phyloP scores from a whole-genome alignment of 2,797 vertebrate genomes.

The Sebastiscus tertius region DNA sequence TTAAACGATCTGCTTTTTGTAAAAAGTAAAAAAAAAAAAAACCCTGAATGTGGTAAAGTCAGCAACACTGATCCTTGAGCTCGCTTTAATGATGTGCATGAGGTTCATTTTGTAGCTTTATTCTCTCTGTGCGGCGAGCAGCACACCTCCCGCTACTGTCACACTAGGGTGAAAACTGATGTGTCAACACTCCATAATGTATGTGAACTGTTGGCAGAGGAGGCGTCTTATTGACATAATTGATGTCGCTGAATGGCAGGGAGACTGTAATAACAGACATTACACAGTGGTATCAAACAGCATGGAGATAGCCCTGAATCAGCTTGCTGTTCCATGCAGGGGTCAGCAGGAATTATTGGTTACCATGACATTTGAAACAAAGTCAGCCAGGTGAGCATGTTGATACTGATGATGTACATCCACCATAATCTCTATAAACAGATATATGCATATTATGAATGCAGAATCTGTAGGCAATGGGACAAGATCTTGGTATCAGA shows the following conservation, averaged over 20 bases:
- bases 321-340: slow-evolving; percentile 17
- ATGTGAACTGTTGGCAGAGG: slow-evolving; percentile 53
- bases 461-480: neutral
- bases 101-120: slow-evolving; percentile 33
- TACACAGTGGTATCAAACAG: slow-evolving; percentile 43
- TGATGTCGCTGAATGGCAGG: slow-evolving; percentile 61
- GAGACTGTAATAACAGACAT: slow-evolving; percentile 59
- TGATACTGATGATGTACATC: slow-evolving; percentile 11
- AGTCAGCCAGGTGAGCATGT: slow-evolving; percentile 10
- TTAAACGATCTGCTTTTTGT: neutral
- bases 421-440: fast-evolving
- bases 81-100: slow-evolving; percentile 35
- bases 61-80: slow-evolving; percentile 9
- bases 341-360: slow-evolving; percentile 57
- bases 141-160: slow-evolving; percentile 1
- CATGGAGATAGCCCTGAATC: slow-evolving; percentile 49
- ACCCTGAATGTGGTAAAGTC: neutral
- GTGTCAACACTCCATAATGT: slow-evolving; percentile 62
- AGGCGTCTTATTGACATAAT: slow-evolving; percentile 67
- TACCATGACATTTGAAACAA: slow-evolving; percentile 29
- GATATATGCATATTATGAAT: neutral
- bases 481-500: neutral
- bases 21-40: neutral
- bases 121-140: neutral
- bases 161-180: slow-evolving; percentile 53